These are phyloP conservation scores for Calypte anna DNA, from an alignment of 2,113 vertebrate species.

Conservation along the genomic window DNA sequence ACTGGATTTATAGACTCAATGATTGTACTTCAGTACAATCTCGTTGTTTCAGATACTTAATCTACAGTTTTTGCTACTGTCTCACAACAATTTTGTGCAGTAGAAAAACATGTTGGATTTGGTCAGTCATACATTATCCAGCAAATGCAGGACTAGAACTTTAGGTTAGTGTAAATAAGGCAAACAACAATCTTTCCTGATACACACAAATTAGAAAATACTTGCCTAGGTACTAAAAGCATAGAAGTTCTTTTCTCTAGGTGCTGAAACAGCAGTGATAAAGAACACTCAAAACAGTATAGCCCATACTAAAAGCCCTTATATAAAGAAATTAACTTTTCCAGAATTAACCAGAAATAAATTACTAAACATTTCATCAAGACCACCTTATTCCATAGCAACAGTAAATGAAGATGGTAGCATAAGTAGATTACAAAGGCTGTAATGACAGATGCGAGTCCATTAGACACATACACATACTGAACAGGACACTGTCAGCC, in stretches of 20 bases:
- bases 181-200: background rate
- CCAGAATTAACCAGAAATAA: background rate
- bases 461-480: background rate
- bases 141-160: background rate
- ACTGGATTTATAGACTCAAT: background rate
- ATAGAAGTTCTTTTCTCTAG: background rate
- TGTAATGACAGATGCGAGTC: background rate
- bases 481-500: background rate
- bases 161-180: background rate
- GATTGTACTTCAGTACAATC: accelerated
- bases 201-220: background rate
- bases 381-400: background rate
- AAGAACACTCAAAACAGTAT: background rate
- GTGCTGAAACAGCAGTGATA: background rate
- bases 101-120: background rate
- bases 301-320: background rate
- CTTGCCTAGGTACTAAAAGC: background rate
- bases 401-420: background rate
- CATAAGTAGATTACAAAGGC: background rate
- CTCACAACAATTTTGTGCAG: accelerated
- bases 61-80: background rate
- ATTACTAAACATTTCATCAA: background rate
- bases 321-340: background rate
- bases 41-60: background rate
- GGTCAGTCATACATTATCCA: background rate